Evolutionary conservation across 2,888 invertebrate species (phyloP), one percentile per base, ranked within the genome.

Genomic region (Pherbina coryleti): DNA sequence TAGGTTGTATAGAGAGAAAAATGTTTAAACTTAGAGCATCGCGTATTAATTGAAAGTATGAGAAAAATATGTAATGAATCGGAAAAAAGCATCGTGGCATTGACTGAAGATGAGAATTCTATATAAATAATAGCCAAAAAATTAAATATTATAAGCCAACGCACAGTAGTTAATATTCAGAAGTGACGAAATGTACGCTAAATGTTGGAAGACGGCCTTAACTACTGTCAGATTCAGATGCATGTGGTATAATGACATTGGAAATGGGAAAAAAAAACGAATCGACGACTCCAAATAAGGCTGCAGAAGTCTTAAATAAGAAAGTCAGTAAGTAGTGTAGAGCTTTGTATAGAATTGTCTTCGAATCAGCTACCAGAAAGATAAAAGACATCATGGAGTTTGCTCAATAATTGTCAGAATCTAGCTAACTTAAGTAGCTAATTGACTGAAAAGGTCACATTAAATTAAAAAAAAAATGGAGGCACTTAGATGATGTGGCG

Each of bases 211-310:
- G 71, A 11, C 70, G 22, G 25, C 55, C 71, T 55, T 31, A 53
- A 71, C 71, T 71, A 55, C 57, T 71, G 11, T 71, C 19, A 19
- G 60, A 60, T 37, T 60, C 60, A 17, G 62, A 73, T 73, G 73
- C 73, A n/a, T 44, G 60, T 60, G n/a, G n/a, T n/a, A 57, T 62
- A 62, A 74, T 74, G 62, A 11, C 37, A 17, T 25, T 49, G 25
- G 73, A 74, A 74, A 60, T 73, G 37, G n/a, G 22, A 37, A 73
- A 49, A 44, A 49, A 74, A 19, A 60, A 28, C 25, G n/a, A n/a
- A n/a, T 37, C 57, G 8, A 72, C 22, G 4, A 72, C 57, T 25
- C 53, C 53, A 9, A 9, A 53, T n/a, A n/a, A n/a, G n/a, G n/a
- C n/a, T n/a, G n/a, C n/a, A n/a, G n/a, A n/a, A n/a, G n/a, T n/a